phyloP scores from a whole-genome alignment of 2,113 vertebrate genomes.

The Elgaria multicarinata region DNA sequence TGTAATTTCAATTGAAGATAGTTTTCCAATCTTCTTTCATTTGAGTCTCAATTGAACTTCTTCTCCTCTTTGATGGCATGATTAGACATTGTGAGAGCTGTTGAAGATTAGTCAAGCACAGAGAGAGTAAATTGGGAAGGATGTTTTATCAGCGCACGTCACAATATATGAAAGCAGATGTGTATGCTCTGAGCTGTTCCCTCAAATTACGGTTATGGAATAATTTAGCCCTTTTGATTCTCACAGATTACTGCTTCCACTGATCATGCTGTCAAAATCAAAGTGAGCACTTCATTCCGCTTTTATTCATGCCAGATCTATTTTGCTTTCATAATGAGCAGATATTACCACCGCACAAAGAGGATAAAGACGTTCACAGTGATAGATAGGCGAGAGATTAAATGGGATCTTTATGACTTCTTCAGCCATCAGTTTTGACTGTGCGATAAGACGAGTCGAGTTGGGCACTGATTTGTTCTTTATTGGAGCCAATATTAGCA shows the following conservation, averaged over 20 bases:
- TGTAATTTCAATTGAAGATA: slow-evolving; percentile 90
- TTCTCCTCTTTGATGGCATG: slow-evolving; percentile 87
- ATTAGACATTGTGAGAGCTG: slow-evolving; percentile 90
- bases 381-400: slow-evolving; percentile 93
- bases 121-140: slow-evolving; percentile 93
- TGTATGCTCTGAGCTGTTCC: slow-evolving; percentile 88
- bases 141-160: slow-evolving; percentile 95
- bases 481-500: slow-evolving; percentile 90
- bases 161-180: slow-evolving; percentile 87
- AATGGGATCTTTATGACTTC: slow-evolving; percentile 95
- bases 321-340: slow-evolving; percentile 93
- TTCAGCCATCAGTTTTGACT: slow-evolving; percentile 92
- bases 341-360: slow-evolving; percentile 91
- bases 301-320: slow-evolving; percentile 90
- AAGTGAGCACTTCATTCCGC: slow-evolving; percentile 87
- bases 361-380: slow-evolving; percentile 88
- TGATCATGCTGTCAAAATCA: slow-evolving; percentile 90
- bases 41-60: slow-evolving; percentile 84
- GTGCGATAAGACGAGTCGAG: slow-evolving; percentile 85
- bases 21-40: slow-evolving; percentile 89
- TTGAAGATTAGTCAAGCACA: slow-evolving; percentile 90
- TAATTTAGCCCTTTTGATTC: slow-evolving; percentile 91
- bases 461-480: slow-evolving; percentile 89
- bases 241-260: slow-evolving; percentile 89
- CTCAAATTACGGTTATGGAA: slow-evolving; percentile 90